Percentiles rank a stretch among this genome's conserved stretches.
Evolutionary conservation across 2,113 vertebrate genomes (phyloP).

Genomic region (Castor canadensis): DNA sequence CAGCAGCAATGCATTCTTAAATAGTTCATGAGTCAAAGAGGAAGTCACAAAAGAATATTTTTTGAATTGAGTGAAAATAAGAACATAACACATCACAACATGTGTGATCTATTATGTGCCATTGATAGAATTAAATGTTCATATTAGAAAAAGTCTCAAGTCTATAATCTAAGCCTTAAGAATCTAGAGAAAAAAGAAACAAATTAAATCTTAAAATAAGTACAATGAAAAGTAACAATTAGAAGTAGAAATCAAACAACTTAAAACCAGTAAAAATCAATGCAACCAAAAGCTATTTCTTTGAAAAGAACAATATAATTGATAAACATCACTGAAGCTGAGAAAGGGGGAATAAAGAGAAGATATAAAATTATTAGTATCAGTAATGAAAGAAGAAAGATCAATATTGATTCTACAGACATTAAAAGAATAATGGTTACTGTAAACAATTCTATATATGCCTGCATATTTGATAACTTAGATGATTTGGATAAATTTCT

Average conservation of each 20-base stretch:
- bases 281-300: not conserved
- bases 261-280: not conserved
- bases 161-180: not conserved
- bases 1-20: not conserved
- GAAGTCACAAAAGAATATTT: not conserved
- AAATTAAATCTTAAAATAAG: slow-evolving; percentile 44
- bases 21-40: not conserved
- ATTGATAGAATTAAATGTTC: no score
- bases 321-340: not conserved
- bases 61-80: not conserved
- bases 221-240: slow-evolving; percentile 2
- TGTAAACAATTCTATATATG: not conserved
- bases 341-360: not conserved
- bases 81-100: not conserved
- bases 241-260: not conserved
- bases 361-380: not conserved
- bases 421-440: not conserved
- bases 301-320: slow-evolving; percentile 15
- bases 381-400: not conserved
- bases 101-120: no score
- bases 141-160: not conserved
- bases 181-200: slow-evolving; percentile 2
- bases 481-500: not conserved
- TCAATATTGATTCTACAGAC: not conserved
- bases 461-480: not conserved